phyloP scores from a whole-genome alignment of 2,888 invertebrate species.

The Melieria picta region DNA sequence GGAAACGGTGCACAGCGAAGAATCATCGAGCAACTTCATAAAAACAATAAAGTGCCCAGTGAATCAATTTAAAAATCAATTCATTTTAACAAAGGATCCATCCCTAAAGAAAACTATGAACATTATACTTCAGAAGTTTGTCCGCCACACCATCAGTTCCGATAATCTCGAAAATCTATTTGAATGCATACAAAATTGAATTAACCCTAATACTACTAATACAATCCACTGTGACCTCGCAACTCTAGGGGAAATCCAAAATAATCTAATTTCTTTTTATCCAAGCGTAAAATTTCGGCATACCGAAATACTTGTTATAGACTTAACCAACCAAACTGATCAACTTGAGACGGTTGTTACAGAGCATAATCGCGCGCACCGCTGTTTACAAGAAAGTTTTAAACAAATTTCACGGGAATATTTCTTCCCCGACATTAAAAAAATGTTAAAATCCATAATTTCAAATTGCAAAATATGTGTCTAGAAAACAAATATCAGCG shows the following conservation, averaged over 20 bases:
- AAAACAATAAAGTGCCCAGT: constrained; percentile 2
- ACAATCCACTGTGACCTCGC: constrained; percentile 16
- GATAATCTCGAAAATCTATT: neutral
- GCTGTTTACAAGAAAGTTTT: constrained; percentile 13
- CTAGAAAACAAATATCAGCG: constrained; percentile 19
- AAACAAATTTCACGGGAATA: constrained; percentile 20
- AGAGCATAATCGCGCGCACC: too few species aligned
- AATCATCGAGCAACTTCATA: neutral
- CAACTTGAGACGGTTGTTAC: neutral
- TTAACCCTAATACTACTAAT: constrained; percentile 5
- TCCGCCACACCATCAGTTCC: constrained; percentile 2
- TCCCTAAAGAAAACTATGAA: constrained; percentile 1
- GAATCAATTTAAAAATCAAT: constrained; percentile 10
- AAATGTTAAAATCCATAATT: neutral
- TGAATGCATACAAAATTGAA: neutral
- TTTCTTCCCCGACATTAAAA: neutral
- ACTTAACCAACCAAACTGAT: constrained; percentile 1
- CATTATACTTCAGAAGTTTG: constrained; percentile 3
- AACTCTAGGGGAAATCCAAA: constrained; percentile 17
- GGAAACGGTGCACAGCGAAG: too few species aligned
- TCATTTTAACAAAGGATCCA: constrained; percentile 3
- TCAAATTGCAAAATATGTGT: constrained; percentile 13
- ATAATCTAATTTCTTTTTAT: neutral
- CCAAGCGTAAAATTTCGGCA: constrained; percentile 4
- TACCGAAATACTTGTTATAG: neutral